Evolutionary conservation across 2,888 invertebrate species (phyloP).

Genomic region (Clanis bilineata): DNA sequence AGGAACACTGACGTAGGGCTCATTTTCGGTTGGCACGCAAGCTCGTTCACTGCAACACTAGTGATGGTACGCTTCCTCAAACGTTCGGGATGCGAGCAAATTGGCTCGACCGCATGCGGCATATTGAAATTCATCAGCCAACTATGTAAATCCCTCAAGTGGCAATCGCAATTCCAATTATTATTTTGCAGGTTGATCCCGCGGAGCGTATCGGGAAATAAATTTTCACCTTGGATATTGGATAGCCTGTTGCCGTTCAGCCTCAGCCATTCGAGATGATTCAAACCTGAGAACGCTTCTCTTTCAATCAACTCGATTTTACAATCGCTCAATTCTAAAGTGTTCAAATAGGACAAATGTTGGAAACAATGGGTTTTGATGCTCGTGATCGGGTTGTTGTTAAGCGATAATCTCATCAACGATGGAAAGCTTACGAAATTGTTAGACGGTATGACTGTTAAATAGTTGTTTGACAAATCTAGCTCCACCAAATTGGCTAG

Average conservation of each 20-base stretch:
- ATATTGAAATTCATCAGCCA: constrained; percentile 91
- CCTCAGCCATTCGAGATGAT: constrained; percentile 91
- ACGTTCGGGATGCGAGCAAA: constrained; percentile 87
- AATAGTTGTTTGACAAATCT: constrained; percentile 91
- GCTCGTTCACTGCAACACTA: constrained; percentile 85
- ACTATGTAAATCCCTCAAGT: constrained; percentile 87
- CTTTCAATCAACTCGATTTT: constrained; percentile 89
- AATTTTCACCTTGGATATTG: constrained; percentile 85
- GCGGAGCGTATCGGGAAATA: constrained; percentile 89
- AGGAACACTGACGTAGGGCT: constrained; percentile 88
- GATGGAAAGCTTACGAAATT: constrained; percentile 90
- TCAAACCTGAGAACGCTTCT: constrained; percentile 91
- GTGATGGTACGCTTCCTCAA: constrained; percentile 86
- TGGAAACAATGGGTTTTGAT: constrained; percentile 88
- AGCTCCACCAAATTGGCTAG: constrained; percentile 93
- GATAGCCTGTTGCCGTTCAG: constrained; percentile 91
- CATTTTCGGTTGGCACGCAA: constrained; percentile 92
- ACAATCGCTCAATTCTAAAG: constrained; percentile 91
- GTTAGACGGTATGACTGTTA: constrained; percentile 89
- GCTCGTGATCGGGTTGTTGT: constrained; percentile 90
- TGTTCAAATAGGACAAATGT: constrained; percentile 88
- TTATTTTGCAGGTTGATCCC: constrained; percentile 92
- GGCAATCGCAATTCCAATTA: constrained; percentile 95
- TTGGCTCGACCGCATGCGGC: constrained; percentile 89
- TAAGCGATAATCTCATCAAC: constrained; percentile 91